Conservation (phyloP, 1,140 invertebrate species). For the Protaetia brevitarsis region DNA sequence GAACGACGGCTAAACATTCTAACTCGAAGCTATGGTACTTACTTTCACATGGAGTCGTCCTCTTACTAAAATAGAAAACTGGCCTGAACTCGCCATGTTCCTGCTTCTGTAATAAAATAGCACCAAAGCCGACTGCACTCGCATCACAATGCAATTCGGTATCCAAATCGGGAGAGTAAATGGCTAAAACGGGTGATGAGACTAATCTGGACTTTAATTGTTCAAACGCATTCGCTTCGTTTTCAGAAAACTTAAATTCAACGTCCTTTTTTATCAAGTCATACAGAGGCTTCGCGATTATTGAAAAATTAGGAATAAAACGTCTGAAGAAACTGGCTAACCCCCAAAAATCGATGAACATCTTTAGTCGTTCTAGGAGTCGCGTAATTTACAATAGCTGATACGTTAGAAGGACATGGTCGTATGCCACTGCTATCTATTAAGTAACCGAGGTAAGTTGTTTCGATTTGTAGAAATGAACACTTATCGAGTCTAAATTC, state of each 20-base stretch:
- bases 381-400: background rate
- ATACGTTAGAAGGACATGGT: background rate
- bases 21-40: conserved; percentile 30
- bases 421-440: background rate
- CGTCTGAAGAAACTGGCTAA: conserved; percentile 14
- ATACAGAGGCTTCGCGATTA: conserved; percentile 36
- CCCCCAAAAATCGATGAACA: conserved; percentile 1
- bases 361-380: background rate
- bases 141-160: conserved; percentile 36
- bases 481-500: conserved; percentile 28
- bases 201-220: conserved; percentile 32
- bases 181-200: conserved; percentile 29
- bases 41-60: conserved; percentile 30
- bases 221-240: conserved; percentile 29
- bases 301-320: conserved; percentile 28
- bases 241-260: conserved; percentile 28
- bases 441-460: background rate
- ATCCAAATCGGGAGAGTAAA: conserved; percentile 32
- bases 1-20: conserved; percentile 28
- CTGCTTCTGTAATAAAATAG: conserved; percentile 36
- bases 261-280: conserved; percentile 27
- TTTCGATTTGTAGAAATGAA: conserved; percentile 15
- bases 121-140: conserved; percentile 37
- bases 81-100: conserved; percentile 32
- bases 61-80: conserved; percentile 48